Percentiles rank a stretch among this genome's conserved stretches.
phyloP scores from a whole-genome alignment of 2,888 invertebrate genomes.

The Acrobeloides nanus region DNA sequence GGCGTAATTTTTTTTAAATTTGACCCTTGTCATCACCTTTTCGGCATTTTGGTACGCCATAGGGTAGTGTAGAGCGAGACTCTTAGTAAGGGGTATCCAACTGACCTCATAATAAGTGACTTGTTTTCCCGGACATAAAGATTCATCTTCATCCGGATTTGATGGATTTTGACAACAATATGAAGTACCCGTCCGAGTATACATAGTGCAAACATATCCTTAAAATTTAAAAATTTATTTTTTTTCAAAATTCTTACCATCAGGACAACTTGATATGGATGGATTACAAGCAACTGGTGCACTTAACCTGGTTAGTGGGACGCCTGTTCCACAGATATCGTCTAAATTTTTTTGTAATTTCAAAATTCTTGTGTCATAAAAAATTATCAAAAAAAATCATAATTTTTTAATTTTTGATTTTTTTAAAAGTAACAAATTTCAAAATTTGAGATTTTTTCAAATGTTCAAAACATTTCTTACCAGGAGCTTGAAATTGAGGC shows the following conservation, averaged over 20 bases:
- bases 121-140: constrained; percentile 41
- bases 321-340: constrained; percentile 49
- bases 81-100: too few relatives aligned
- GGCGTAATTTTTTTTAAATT: too few relatives aligned
- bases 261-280: constrained; percentile 48
- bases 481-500: constrained; percentile 51
- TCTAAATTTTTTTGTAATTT: too few relatives aligned
- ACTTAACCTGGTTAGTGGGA: constrained; percentile 46
- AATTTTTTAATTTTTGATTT: too few relatives aligned
- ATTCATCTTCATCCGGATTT: constrained; percentile 16
- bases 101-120: constrained; percentile 46
- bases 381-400: too few relatives aligned
- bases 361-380: too few relatives aligned
- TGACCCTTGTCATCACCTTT: too few relatives aligned
- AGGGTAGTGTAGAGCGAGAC: too few relatives aligned
- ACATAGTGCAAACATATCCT: constrained; percentile 50
- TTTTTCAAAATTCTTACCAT: constrained; percentile 30
- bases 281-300: constrained; percentile 52
- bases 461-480: constrained; percentile 11
- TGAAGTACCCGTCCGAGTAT: constrained; percentile 48
- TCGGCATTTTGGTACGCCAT: too few relatives aligned
- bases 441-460: neutral
- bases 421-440: neutral
- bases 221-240: too few relatives aligned
- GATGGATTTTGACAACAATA: constrained; percentile 45